A percentile compares a stretch with the other conserved stretches of the same genome.
Conservation (phyloP, 2,113 vertebrate species). For the Pachycephala philippinensis region DNA sequence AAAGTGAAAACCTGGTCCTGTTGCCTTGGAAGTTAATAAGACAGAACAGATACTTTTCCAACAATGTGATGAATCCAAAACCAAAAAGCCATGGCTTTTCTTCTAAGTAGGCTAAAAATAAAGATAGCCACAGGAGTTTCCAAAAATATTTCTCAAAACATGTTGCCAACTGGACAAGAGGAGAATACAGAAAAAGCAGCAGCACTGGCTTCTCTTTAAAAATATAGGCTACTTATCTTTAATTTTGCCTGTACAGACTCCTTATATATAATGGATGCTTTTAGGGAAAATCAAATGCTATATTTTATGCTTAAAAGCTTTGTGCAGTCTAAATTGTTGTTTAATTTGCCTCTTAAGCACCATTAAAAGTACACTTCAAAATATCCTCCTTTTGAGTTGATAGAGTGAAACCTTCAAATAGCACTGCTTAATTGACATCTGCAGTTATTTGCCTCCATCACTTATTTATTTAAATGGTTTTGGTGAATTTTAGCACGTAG, state of each 20-base stretch:
- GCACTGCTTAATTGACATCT: neutral
- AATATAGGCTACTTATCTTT: neutral
- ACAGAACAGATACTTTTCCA: neutral
- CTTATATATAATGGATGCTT: neutral
- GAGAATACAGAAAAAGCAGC: neutral
- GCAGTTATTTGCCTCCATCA: neutral
- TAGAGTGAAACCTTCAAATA: neutral
- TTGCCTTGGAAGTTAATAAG: neutral
- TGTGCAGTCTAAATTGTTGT: neutral
- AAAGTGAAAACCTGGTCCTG: neutral
- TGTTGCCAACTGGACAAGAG: neutral
- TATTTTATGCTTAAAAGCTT: neutral
- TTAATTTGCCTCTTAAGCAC: neutral
- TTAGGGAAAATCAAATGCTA: neutral
- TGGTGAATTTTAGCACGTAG: neutral
- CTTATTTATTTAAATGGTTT: neutral
- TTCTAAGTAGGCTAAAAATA: neutral
- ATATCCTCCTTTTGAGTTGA: neutral
- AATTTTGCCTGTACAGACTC: neutral
- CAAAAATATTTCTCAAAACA: neutral
- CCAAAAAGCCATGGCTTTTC: neutral
- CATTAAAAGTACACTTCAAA: neutral
- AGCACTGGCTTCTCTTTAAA: neutral
- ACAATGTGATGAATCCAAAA: neutral
- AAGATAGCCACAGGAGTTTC: neutral